Percentiles rank a stretch among this genome's conserved stretches.
Conservation (phyloP, 2,888 invertebrate genomes). For the Eugnorisma glareosa region DNA sequence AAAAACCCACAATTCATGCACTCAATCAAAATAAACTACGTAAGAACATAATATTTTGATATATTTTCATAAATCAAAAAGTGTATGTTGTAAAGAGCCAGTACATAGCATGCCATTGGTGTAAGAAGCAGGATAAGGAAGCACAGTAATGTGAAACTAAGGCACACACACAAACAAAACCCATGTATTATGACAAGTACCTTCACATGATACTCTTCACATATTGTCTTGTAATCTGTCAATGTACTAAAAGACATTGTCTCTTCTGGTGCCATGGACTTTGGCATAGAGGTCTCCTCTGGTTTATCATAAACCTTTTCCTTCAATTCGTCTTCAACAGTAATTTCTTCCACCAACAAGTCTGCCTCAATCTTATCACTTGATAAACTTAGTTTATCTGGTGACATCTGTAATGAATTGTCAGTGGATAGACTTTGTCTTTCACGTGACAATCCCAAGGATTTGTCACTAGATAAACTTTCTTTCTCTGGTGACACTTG, state of each 20-base stretch:
- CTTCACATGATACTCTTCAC: conserved; percentile 93
- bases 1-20: conserved; percentile 4
- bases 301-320: conserved; percentile 73
- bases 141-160: conserved; percentile 58
- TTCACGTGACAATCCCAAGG: conserved; percentile 55
- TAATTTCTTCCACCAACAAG: conserved; percentile 84
- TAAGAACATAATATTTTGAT: conserved; percentile 64
- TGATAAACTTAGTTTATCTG: conserved; percentile 73
- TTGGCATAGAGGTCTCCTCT: conserved; percentile 79
- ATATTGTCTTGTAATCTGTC: conserved; percentile 93
- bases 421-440: conserved; percentile 70
- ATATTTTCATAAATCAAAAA: conserved; percentile 70
- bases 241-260: conserved; percentile 89
- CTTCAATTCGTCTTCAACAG: conserved; percentile 78
- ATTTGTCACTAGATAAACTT: conserved; percentile 70
- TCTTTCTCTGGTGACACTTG: conserved; percentile 63
- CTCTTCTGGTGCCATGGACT: conserved; percentile 83
- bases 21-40: conserved; percentile 23
- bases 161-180: conserved; percentile 69
- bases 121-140: conserved; percentile 72
- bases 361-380: conserved; percentile 83
- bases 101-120: conserved; percentile 75
- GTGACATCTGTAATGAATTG: conserved; percentile 70
- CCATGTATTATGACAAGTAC: conserved; percentile 84
- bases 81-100: conserved; percentile 70